Evolutionary conservation across 2,888 invertebrate species (phyloP).

Genomic region (Creontiades dilutus): DNA sequence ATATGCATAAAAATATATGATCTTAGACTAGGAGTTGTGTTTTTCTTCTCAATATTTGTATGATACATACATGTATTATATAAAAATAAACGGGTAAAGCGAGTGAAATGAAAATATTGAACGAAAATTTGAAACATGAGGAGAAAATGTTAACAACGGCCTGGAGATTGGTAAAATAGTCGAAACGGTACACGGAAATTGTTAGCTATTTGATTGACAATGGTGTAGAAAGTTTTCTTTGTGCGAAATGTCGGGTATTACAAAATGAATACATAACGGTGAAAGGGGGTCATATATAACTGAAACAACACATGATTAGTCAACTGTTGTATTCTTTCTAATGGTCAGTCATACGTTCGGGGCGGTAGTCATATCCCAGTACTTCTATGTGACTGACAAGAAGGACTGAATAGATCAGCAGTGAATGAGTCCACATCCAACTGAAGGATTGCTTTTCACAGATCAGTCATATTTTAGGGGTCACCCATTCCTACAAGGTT

Average conservation of each 20-base stretch:
- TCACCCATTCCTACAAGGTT: no score
- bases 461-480: no score
- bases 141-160: conserved; percentile 23
- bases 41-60: conserved; percentile 62
- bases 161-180: conserved; percentile 17
- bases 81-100: conserved; percentile 65
- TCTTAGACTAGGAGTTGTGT: conserved; percentile 74
- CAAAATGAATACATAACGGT: conserved; percentile 42
- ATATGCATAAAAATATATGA: conserved; percentile 76
- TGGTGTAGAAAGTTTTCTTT: not conserved
- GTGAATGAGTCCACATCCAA: no score
- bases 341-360: not conserved
- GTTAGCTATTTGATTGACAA: conserved; percentile 37
- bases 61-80: conserved; percentile 54
- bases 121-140: conserved; percentile 10
- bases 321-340: not conserved
- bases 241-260: conserved; percentile 57
- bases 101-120: conserved; percentile 3
- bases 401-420: no score
- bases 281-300: not conserved
- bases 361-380: not conserved
- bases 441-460: no score
- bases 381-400: not conserved
- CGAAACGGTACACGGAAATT: not conserved
- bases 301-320: not conserved